Base-by-base conservation (phyloP, 2,888 invertebrate species). In the Epiblema foenella region DNA sequence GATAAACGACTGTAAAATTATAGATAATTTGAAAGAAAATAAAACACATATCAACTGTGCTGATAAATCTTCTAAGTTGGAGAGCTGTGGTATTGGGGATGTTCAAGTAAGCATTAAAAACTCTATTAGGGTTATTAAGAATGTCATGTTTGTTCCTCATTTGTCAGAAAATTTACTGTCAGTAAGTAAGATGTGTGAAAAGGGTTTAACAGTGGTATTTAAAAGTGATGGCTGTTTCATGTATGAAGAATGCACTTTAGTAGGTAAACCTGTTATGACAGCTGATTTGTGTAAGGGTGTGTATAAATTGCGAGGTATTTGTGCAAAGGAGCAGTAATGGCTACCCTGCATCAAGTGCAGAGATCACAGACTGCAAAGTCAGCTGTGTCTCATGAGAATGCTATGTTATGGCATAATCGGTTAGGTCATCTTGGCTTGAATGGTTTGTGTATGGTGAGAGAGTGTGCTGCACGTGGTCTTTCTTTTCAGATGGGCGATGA, bases 321-420 rank as follows among this genome's bases (percentile, higher is more conserved):
- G 42, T 60, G 60, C 60, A 60, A 60, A 60, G 60, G 60, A 60
- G 60, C 60, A 46, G 60, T 60, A 46, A 60, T 60, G 60, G 60
- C 46, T 60, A 20, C 42, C 20, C 60, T 60, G 42, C 60, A 60
- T 60, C 20, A 60, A 60, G 60, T 60, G 60, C 60, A 60, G 60
- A 42, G 42, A 60, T 18, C 60, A 60, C 60, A 60, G 60, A 60
- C 60, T 60, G 62, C 62, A 62, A 49, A n/a, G 62, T 49, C 49
- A 9, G 49, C 62, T 62, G 49, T n/a, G 49, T 62, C 62, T 29
- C n/a, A n/a, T n/a, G 33, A 56, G 11, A 20, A 52, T 17, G 52
- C 52, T 17, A 17, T 3, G 18, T 56, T 56, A 15, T 56, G 24
- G 56, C 56, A 56, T 20, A 20, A 18, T 4, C 18, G 52, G n/a